Percentiles rank a stretch among this genome's conserved stretches.
Conservation (phyloP, 2,888 invertebrate species). For the Embidobia sp. region DNA sequence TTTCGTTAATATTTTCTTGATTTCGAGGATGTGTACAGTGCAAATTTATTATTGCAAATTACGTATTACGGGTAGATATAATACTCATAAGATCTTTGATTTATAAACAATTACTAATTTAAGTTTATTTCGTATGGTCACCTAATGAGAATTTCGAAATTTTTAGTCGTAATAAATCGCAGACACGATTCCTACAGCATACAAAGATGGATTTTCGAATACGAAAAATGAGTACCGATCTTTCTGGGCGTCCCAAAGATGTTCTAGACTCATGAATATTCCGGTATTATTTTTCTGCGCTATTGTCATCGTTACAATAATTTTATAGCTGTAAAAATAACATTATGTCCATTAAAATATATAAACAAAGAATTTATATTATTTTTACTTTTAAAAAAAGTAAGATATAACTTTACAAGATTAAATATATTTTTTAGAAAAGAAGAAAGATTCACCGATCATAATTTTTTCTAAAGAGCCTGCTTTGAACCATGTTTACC, state of each 20-base stretch:
- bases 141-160: too few relatives aligned
- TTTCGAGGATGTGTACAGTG: too few relatives aligned
- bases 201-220: conserved; percentile 68
- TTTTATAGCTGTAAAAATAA: conserved; percentile 71
- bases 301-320: conserved; percentile 70
- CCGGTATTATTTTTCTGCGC: conserved; percentile 70
- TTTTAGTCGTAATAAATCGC: conserved; percentile 73
- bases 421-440: too few relatives aligned
- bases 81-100: too few relatives aligned
- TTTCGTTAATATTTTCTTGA: too few relatives aligned
- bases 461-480: conserved; percentile 70
- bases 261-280: conserved; percentile 63
- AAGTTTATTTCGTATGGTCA: background rate
- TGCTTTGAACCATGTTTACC: conserved; percentile 67
- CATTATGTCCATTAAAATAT: too few relatives aligned
- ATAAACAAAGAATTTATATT: too few relatives aligned
- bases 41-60: too few relatives aligned
- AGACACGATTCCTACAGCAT: conserved; percentile 69
- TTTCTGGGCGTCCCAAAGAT: conserved; percentile 70
- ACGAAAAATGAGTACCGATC: conserved; percentile 70
- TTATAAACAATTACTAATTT: background rate
- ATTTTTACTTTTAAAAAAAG: conserved; percentile 26
- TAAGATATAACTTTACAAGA: too few relatives aligned
- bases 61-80: too few relatives aligned
- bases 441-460: conserved; percentile 73